phyloP scores from a whole-genome alignment of 23 tunicate species.

The Aplidium turbinatum region DNA sequence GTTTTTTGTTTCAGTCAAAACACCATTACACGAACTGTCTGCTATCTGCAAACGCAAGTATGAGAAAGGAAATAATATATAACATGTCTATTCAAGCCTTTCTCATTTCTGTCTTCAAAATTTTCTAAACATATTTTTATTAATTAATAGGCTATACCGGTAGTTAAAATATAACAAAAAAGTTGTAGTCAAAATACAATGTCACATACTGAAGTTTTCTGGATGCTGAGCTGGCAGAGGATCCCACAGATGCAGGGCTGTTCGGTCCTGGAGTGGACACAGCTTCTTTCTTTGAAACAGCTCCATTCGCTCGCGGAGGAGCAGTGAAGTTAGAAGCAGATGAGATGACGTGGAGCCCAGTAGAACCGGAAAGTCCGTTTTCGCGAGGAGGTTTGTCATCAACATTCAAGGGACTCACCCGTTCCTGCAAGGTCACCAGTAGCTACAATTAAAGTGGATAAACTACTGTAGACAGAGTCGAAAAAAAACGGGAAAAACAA shows the following conservation, averaged over 20 bases:
- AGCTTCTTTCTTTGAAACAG: slow-evolving; percentile 2
- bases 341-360: slow-evolving; percentile 15
- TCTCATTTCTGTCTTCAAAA: no score
- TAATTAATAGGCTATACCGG: no score
- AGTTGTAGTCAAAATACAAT: neutral
- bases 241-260: slow-evolving; percentile 74
- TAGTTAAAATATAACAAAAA: no score
- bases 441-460: no score
- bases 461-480: no score
- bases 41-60: neutral
- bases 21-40: neutral
- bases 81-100: no score
- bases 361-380: slow-evolving; percentile 45
- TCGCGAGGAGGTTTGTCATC: slow-evolving; percentile 56
- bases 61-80: no score
- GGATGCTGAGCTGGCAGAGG: slow-evolving; percentile 59
- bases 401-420: slow-evolving; percentile 43
- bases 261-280: slow-evolving; percentile 31
- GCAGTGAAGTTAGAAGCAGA: no score
- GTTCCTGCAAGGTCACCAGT: slow-evolving; percentile 31
- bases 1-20: no score
- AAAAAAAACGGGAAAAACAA: neutral
- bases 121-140: no score
- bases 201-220: slow-evolving; percentile 59
- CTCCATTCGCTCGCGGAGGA: no score